phyloP scores from a whole-genome alignment of 2,888 invertebrate species.

The Ceratothoa steindachneri region DNA sequence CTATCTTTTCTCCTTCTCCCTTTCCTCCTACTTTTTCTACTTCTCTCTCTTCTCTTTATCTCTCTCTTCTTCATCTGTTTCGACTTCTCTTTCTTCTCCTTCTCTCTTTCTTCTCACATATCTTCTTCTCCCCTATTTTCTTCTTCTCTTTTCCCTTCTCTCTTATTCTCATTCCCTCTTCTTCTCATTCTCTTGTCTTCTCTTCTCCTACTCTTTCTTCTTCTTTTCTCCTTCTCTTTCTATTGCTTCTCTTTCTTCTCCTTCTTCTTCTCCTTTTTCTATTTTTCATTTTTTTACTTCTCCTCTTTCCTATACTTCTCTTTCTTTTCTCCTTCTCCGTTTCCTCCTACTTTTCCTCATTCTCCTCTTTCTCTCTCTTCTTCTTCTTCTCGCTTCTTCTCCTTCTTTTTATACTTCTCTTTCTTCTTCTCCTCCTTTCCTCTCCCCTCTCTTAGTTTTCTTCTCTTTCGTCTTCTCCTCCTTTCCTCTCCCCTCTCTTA shows the following conservation, averaged over 20 bases:
- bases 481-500: conserved; percentile 8
- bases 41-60: too few species aligned
- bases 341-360: not conserved
- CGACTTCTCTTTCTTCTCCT: not conserved
- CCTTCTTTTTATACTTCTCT: conserved; percentile 12
- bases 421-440: conserved; percentile 12
- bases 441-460: conserved; percentile 13
- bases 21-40: too few species aligned
- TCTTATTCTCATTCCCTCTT: not conserved
- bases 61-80: too few species aligned
- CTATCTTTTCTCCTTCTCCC: too few species aligned
- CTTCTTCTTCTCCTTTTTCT: not conserved
- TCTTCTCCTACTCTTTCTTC: not conserved
- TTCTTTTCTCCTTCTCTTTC: not conserved
- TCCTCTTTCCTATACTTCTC: not conserved
- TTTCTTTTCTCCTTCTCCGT: not conserved
- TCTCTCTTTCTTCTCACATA: not conserved
- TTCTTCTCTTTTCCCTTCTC: not conserved
- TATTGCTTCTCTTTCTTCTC: not conserved
- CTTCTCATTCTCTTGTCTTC: not conserved
- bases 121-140: not conserved
- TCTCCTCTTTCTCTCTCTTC: not conserved
- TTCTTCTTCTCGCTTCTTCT: not conserved
- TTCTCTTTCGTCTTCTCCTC: not conserved
- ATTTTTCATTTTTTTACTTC: not conserved